These are phyloP conservation scores for Sterrhoptilus dennistouni DNA, from an alignment of 2,113 vertebrate genomes.

Conservation along the genomic window DNA sequence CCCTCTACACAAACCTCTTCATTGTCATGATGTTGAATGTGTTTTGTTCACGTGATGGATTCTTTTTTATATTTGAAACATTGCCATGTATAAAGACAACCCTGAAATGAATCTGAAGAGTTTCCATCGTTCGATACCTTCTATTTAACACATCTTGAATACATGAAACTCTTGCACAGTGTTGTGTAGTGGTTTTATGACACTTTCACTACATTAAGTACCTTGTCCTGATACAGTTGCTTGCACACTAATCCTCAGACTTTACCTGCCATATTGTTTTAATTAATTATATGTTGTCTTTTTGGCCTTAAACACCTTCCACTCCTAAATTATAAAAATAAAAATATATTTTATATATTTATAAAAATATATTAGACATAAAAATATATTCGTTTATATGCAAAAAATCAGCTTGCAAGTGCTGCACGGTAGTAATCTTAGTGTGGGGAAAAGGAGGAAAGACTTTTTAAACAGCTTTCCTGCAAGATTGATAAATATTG, in stretches of 20 bases:
- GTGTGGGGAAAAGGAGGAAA: neutral
- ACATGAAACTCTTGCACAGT: neutral
- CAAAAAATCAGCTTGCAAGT: neutral
- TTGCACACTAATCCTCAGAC: neutral
- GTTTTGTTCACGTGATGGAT: neutral
- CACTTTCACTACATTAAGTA: neutral
- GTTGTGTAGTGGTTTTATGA: neutral
- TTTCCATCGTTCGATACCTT: rapidly evolving
- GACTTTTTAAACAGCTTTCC: neutral
- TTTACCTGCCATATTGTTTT: neutral
- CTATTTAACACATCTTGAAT: neutral
- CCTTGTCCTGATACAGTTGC: neutral
- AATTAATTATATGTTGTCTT: neutral
- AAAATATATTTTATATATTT: neutral
- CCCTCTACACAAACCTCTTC: neutral
- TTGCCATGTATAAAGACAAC: neutral
- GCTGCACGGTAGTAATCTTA: neutral
- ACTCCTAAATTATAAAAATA: neutral
- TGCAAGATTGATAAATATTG: neutral
- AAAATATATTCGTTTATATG: neutral
- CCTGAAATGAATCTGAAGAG: neutral
- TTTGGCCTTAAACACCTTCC: neutral
- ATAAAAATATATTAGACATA: neutral
- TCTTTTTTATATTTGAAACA: neutral
- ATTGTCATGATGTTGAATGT: rapidly evolving